Evolutionary conservation across 2,113 vertebrate genomes (phyloP), one percentile per base, ranked within the genome.

Genomic region (Tauraco erythrolophus): DNA sequence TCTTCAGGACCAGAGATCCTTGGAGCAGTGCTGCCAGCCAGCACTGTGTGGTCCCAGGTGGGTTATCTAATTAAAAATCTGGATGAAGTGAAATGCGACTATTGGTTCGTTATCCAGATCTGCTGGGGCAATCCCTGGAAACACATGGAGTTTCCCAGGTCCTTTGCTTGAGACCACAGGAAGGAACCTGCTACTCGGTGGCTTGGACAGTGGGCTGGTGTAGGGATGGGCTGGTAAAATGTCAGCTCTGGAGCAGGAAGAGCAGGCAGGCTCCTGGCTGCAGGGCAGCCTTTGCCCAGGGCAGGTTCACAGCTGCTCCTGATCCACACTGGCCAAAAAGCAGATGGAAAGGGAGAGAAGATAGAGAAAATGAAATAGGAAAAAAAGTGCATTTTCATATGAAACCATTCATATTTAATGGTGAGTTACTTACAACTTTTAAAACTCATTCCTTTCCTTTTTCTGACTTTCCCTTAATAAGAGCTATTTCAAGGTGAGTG

Each of bases 21-120:
- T 46, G 54, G 65, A 61, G 43, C 19, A 43, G 21, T 11, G 39
- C 58, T 21, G 11, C 43, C 45, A n/a, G 37, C 9, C 30, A 70
- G 25, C 30, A 19, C 30, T 43, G 31, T 7, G 3, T 0, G 0
- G 4, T 46, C 54, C 72, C 21, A 19, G 2, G 0, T 1, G 3
- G 45, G 6, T 58, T 41, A 14, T 51, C 43, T 62, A 14, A 37
- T 13, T 48, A 39, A 88, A 80, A 86, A 48, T 12, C 19, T 48
- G 60, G 28, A 30, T 78, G 25, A 82, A 72, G n/a, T 23, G 35
- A 71, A 11, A 11, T 23, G 45, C 51, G 35, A 24, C 18, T n/a
- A 1, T 33, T 18, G 11, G 19, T 43, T 25, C 9, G 0, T 43
- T 50, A 53, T 23, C 18, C 23, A 62, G 54, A 45, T 46, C 11